Percentiles rank a stretch among this genome's conserved stretches.
phyloP scores from a whole-genome alignment of 1,140 invertebrate genomes.

The Plectrocnemia conspersa region DNA sequence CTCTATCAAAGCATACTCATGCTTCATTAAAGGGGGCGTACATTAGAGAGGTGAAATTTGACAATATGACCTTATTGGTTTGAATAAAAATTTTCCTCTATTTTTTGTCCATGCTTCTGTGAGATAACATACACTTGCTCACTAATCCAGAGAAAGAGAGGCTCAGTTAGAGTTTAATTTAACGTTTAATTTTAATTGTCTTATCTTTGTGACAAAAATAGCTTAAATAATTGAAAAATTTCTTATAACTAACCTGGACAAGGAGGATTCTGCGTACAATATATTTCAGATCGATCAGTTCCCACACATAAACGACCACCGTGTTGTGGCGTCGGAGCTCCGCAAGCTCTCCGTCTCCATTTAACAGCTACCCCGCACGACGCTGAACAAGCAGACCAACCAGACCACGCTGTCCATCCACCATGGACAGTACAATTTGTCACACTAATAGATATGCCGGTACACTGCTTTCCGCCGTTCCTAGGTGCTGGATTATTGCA shows the following conservation, averaged over 20 bases:
- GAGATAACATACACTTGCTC: too few species aligned
- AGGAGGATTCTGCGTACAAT: conserved; percentile 73
- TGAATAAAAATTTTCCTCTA: too few species aligned
- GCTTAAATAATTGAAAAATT: background rate
- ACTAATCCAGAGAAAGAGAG: too few species aligned
- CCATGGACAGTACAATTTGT: conserved; percentile 78
- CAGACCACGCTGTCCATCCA: conserved; percentile 82
- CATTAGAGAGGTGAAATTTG: too few species aligned
- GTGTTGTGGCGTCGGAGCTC: conserved; percentile 74
- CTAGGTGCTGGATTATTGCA: conserved; percentile 80
- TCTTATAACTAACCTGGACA: conserved; percentile 55
- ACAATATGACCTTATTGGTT: too few species aligned
- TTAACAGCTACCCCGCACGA: conserved; percentile 71
- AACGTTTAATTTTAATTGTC: too few species aligned
- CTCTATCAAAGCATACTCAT: too few species aligned
- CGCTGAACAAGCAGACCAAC: conserved; percentile 77
- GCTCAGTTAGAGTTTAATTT: too few species aligned
- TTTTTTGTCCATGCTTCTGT: too few species aligned
- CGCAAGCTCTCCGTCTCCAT: conserved; percentile 69
- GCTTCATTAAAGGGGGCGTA: too few species aligned
- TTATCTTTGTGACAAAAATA: too few species aligned
- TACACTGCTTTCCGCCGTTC: conserved; percentile 67
- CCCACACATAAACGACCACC: conserved; percentile 80
- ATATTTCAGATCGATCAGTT: conserved; percentile 67
- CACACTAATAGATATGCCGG: conserved; percentile 59